Evolutionary conservation across 2,888 invertebrate species (phyloP), one percentile per base, ranked within the genome.

Genomic region (Drosophila basisetae): DNA sequence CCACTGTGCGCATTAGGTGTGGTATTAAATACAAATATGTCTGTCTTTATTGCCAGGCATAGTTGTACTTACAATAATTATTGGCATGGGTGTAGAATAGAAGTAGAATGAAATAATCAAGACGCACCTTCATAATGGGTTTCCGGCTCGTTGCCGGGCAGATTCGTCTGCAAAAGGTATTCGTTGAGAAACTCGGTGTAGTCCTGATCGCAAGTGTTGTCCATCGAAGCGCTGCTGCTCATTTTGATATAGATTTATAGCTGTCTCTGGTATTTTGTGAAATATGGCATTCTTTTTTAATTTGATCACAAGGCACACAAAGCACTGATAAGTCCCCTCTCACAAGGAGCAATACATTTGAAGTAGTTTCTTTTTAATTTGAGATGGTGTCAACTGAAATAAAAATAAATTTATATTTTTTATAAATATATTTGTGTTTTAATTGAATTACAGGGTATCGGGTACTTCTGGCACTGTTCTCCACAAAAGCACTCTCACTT

Each of bases 141-240:
- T 69, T 92, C 91, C 22, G 92, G 92, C 68, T 93, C 93, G 69
- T 91, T 92, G 68, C 90, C 82, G 11, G 92, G 85, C 25, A 91
- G 89, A 71, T 91, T 90, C 25, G 92, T 91, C 66, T 93, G 93
- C 76, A 92, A 78, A 56, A 92, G 80, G 83, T 93, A 93, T 73
- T 93, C 93, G 59, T 90, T 91, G 53, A 93, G 88, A 67, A 93
- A 93, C 78, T 93, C 93, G 58, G 92, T 92, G 67, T 93, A 93
- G 82, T 93, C 93, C 71, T 92, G 91, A 79, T 93, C 92, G 47
- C 92, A 91, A 66, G 92, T 89, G 73, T 91, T 91, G 64, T 92
- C 92, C 88, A 92, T 83, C 49, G 91, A 89, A 58, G 89, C 80
- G 72, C 89, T 92, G 69, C 84, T 91, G 76, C 83, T 92, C 89